Evolutionary conservation across 2,888 invertebrate genomes (phyloP), one percentile per base, ranked within the genome.

Genomic region (Drosophila eohydei): DNA sequence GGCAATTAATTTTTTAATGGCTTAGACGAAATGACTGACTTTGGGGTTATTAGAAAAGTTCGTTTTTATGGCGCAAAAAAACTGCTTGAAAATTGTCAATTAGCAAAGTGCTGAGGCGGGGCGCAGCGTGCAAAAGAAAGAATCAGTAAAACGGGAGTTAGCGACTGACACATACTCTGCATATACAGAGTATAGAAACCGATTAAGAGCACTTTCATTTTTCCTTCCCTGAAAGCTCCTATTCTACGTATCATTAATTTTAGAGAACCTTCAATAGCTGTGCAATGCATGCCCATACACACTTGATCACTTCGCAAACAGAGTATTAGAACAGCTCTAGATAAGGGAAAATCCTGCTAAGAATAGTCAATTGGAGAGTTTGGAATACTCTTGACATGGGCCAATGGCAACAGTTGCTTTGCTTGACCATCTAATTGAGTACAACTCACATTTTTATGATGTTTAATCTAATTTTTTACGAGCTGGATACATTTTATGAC

Each of bases 1-100:
- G 82, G 78, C 87, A 85, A 88, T 85, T 88, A 88, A 87, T 87
- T 87, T 89, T 88, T 86, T 87, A 87, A 84, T 85, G 84, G 87
- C 85, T 84, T 73, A 88, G 82, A 81, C 87, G 69, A 76, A 88
- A 74, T 87, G 84, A 87, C 76, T 81, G 85, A 80, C 69, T 84
- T 87, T 66, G 71, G 85, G 21, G 83, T 73, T 88, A 83, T 81
- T 76, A 85, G 78, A 62, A 80, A 82, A 75, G 59, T 83, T 88
- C 79, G 68, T 65, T 71, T 80, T 76, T 61, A 67, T 74, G 65
- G 63, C 51, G 59, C 30, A 60, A 66, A 66, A 75, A 80, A 79
- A 76, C 68, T 54, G 81, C 67, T 80, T 69, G 61, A 83, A 83
- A 83, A 88, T 83, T 83, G 88, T 83, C 83, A 83, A 83, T 83